These are phyloP conservation scores for Gastrophryne carolinensis DNA, from an alignment of 2,797 vertebrate species.

Conservation along the genomic window DNA sequence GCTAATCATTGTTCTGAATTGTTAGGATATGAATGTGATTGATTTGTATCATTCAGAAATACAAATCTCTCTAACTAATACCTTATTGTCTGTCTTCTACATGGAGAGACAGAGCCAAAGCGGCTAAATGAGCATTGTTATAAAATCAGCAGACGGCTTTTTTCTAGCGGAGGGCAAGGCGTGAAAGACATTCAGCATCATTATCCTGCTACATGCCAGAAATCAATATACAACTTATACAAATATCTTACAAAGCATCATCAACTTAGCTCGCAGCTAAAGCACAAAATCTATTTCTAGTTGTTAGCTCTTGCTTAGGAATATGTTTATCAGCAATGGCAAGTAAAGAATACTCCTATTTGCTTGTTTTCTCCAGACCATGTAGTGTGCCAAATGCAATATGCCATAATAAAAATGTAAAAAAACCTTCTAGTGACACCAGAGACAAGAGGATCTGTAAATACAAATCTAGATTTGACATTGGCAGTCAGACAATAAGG, in stretches of 20 bases:
- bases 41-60: background rate
- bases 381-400: background rate
- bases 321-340: constrained; percentile 5
- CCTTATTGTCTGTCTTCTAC: background rate
- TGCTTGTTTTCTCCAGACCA: background rate
- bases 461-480: no score
- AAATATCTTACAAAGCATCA: background rate
- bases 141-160: background rate
- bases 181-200: background rate
- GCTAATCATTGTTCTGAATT: constrained; percentile 1
- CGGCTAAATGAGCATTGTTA: background rate
- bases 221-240: background rate
- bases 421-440: no score
- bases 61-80: background rate
- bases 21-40: background rate
- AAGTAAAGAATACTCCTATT: background rate
- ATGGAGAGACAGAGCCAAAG: background rate
- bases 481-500: no score
- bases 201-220: background rate
- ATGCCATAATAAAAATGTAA: background rate
- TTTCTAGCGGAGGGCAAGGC: background rate
- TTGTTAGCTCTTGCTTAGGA: constrained; percentile 3
- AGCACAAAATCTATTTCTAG: background rate
- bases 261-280: background rate
- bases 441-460: no score